A percentile compares a stretch with the other conserved stretches of the same genome.
phyloP scores from a whole-genome alignment of 2,888 invertebrate genomes.

The Charanyca ferruginea region DNA sequence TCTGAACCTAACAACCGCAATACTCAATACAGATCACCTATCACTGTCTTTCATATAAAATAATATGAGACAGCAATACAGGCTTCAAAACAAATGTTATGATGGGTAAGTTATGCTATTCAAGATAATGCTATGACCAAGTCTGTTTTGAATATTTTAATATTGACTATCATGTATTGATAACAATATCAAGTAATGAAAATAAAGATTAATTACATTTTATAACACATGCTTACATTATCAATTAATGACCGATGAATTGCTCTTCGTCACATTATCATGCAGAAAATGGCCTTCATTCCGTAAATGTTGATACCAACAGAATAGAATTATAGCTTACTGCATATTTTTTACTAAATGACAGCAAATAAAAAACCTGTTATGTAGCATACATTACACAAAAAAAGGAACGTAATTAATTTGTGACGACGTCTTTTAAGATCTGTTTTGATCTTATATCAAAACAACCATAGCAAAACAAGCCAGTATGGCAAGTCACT shows the following conservation, averaged over 20 bases:
- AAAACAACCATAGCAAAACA: conserved; percentile 52
- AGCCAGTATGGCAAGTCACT: conserved; percentile 45
- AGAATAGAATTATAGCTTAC: conserved; percentile 16
- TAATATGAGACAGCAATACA: conserved; percentile 26
- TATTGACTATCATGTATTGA: conserved; percentile 29
- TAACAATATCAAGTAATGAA: conserved; percentile 16
- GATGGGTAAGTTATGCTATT: conserved; percentile 8
- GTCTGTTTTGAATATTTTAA: conserved; percentile 14
- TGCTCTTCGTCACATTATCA: conserved; percentile 16
- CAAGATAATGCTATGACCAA: conserved; percentile 3
- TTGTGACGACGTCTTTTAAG: conserved; percentile 9
- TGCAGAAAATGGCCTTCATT: conserved; percentile 24
- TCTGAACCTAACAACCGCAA: neutral
- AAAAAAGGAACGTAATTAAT: conserved; percentile 13
- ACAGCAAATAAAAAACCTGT: conserved; percentile 11
- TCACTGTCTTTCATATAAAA: neutral
- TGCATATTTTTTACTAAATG: neutral
- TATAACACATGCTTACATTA: conserved; percentile 20
- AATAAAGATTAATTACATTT: conserved; percentile 32
- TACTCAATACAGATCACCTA: neutral
- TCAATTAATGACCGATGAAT: conserved; percentile 28
- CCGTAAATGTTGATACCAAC: neutral
- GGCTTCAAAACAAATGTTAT: conserved; percentile 13
- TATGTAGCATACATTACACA: conserved; percentile 25
- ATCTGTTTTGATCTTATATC: too few relatives aligned